A percentile compares a stretch with the other conserved stretches of the same genome.
phyloP scores from a whole-genome alignment of 1,140 invertebrate genomes.

The Scaptomyza graminum region DNA sequence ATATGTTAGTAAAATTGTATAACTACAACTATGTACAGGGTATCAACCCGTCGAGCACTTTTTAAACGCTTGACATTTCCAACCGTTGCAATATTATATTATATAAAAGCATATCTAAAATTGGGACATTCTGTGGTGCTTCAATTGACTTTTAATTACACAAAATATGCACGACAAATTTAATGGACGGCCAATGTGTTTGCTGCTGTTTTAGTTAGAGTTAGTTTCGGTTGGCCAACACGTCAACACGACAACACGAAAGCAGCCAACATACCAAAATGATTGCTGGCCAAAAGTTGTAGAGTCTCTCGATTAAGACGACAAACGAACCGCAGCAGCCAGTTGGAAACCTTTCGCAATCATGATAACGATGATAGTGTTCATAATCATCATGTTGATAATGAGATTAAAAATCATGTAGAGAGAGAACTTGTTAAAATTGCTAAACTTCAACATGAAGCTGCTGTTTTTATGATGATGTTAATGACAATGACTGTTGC shows the following conservation, averaged over 20 bases:
- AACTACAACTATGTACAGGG: too few relatives aligned
- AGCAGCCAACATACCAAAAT: conserved; percentile 29
- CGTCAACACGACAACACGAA: conserved; percentile 58
- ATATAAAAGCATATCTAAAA: conserved; percentile 15
- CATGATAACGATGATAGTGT: conserved; percentile 29
- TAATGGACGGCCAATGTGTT: conserved; percentile 41
- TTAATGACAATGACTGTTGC: neutral
- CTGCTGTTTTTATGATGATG: neutral
- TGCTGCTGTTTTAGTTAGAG: conserved; percentile 47
- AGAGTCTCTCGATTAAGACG: conserved; percentile 67
- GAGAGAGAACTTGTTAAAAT: conserved; percentile 13
- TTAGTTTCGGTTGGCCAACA: conserved; percentile 62
- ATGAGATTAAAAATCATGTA: conserved; percentile 20
- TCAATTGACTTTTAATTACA: conserved; percentile 70
- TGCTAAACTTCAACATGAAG: conserved; percentile 8
- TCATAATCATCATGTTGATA: conserved; percentile 39
- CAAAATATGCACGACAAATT: conserved; percentile 50
- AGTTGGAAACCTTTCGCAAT: conserved; percentile 56
- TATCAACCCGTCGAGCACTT: too few relatives aligned
- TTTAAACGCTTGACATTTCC: too few relatives aligned
- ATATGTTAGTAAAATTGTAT: too few relatives aligned
- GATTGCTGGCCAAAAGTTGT: conserved; percentile 54
- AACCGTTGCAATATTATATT: neutral
- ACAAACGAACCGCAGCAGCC: conserved; percentile 69
- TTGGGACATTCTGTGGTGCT: conserved; percentile 30